Percentiles rank a stretch among this genome's conserved stretches.
Evolutionary conservation across 2,113 vertebrate species (phyloP).

Genomic region (Nesogale talazaci): DNA sequence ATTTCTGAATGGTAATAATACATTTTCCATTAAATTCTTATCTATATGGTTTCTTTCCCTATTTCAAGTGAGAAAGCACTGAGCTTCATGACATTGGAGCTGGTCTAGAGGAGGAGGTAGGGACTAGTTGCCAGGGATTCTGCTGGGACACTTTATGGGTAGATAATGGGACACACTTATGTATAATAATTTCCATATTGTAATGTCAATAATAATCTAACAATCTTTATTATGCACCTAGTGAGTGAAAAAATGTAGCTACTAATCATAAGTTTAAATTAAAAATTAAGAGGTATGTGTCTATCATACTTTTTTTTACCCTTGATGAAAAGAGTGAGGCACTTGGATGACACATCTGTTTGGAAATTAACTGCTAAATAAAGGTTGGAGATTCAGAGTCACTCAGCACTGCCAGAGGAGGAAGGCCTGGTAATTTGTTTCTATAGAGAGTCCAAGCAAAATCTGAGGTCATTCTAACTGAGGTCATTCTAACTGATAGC

Average conservation of each 20-base stretch:
- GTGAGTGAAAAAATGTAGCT: neutral
- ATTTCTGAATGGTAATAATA: neutral
- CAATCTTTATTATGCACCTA: neutral
- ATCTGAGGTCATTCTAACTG: neutral
- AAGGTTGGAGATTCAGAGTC: neutral
- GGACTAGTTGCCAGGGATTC: neutral
- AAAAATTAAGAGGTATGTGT: conserved; percentile 9
- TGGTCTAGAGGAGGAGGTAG: neutral
- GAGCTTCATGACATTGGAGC: neutral
- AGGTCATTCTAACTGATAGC: too few relatives aligned
- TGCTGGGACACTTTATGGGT: neutral
- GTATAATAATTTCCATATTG: too few relatives aligned
- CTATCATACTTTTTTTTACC: neutral
- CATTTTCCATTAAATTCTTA: neutral
- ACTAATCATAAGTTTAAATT: neutral
- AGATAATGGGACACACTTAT: neutral
- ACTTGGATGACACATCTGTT: neutral
- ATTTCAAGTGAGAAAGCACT: neutral
- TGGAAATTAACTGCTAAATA: neutral
- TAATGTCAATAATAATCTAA: neutral
- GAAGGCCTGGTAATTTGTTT: neutral
- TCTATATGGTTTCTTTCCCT: neutral
- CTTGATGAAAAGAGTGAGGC: neutral
- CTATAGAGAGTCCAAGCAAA: neutral
- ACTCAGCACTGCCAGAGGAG: neutral